Percentiles rank a stretch among this genome's conserved stretches.
These are phyloP conservation scores for Dipodomys ordii DNA, from an alignment of 2,113 vertebrate genomes.

Conservation along the genomic window DNA sequence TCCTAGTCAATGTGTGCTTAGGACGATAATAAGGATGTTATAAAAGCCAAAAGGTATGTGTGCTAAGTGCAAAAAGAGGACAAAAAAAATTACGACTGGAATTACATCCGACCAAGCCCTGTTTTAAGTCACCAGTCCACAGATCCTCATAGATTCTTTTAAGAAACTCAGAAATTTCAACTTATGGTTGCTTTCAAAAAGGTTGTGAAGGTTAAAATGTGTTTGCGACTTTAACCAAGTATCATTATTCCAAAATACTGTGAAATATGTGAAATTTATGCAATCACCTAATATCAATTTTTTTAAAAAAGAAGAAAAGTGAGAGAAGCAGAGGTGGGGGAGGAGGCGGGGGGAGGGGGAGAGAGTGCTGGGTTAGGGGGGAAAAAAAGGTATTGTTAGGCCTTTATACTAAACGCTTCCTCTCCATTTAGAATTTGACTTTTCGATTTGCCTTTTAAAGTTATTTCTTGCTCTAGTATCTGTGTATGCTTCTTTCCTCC, in stretches of 20 bases:
- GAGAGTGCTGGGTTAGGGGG: too few relatives aligned
- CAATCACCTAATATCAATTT: too few relatives aligned
- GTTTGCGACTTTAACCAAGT: too few relatives aligned
- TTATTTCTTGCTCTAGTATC: constrained; percentile 1
- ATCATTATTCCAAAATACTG: too few relatives aligned
- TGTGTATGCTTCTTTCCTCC: neutral
- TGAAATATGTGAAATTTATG: too few relatives aligned
- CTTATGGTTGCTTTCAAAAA: neutral
- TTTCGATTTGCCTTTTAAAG: constrained; percentile 8
- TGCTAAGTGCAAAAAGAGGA: neutral
- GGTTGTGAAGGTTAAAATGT: neutral
- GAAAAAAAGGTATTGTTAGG: neutral
- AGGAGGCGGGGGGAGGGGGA: too few relatives aligned
- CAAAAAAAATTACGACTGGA: neutral
- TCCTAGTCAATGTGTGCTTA: constrained; percentile 1
- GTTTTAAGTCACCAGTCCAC: constrained; percentile 11
- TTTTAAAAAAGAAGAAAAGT: too few relatives aligned
- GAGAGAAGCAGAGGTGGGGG: too few relatives aligned
- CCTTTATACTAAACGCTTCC: neutral
- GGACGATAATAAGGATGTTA: neutral
- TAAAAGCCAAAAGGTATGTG: neutral
- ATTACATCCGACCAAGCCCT: neutral
- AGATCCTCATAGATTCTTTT: neutral
- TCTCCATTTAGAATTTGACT: constrained; percentile 1
- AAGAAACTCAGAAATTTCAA: constrained; percentile 50